Evolutionary conservation across 2,888 invertebrate species (phyloP).

Genomic region (Bibio marci): DNA sequence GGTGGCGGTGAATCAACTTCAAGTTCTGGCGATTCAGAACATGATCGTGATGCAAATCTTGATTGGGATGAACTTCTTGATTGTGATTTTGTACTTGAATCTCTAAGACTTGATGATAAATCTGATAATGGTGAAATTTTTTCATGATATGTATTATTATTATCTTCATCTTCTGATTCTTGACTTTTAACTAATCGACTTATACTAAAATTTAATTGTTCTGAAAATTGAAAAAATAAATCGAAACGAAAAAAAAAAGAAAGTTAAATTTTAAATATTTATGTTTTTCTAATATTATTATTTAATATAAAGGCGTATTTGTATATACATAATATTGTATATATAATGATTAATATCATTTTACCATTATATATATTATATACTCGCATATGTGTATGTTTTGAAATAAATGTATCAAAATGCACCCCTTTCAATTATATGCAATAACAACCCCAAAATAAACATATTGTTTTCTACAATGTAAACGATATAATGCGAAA

Average conservation of each 20-base stretch:
- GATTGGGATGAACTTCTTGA: conserved; percentile 23
- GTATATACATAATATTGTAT: too few species aligned
- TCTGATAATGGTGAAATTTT: conserved; percentile 10
- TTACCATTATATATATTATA: too few species aligned
- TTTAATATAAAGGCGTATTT: too few species aligned
- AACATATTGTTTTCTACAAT: too few species aligned
- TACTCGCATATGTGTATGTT: too few species aligned
- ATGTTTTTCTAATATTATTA: too few species aligned
- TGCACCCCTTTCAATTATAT: too few species aligned
- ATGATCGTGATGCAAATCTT: conserved; percentile 25
- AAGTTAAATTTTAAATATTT: too few species aligned
- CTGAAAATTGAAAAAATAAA: conserved; percentile 34
- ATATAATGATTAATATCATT: too few species aligned
- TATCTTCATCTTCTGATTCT: conserved; percentile 42
- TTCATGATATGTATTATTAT: conserved; percentile 26
- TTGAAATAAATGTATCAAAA: too few species aligned
- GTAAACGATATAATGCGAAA: too few species aligned
- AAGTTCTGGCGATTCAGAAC: conserved; percentile 49
- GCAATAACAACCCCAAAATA: too few species aligned
- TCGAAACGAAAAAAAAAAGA: neutral
- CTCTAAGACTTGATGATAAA: conserved; percentile 5
- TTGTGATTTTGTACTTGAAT: conserved; percentile 18
- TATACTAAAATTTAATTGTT: conserved; percentile 70
- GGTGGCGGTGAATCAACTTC: conserved; percentile 61
- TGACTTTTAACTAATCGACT: conserved; percentile 52